Percentiles rank a stretch among this genome's conserved stretches.
Conservation (phyloP, 2,888 invertebrate species). For the Dynastes maya region DNA sequence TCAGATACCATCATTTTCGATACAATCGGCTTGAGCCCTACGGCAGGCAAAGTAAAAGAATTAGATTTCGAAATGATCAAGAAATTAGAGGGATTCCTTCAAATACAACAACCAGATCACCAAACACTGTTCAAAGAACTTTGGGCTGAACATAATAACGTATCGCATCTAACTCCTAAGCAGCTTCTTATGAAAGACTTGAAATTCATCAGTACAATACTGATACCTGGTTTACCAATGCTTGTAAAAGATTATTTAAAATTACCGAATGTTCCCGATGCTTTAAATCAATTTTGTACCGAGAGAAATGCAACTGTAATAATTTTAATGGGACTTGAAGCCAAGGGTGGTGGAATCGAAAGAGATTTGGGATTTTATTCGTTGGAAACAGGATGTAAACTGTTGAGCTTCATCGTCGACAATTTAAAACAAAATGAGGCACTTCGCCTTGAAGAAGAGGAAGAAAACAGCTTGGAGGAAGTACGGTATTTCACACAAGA, state of each 20-base stretch:
- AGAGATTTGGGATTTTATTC: slow-evolving; percentile 77
- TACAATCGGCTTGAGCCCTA: slow-evolving; percentile 82
- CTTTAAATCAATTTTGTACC: slow-evolving; percentile 72
- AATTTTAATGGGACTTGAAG: slow-evolving; percentile 78
- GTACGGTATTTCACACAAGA: slow-evolving; percentile 75
- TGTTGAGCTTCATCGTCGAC: slow-evolving; percentile 66
- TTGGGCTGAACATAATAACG: slow-evolving; percentile 78
- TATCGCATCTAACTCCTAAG: slow-evolving; percentile 75
- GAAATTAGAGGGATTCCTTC: slow-evolving; percentile 74
- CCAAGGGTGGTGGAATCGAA: slow-evolving; percentile 69
- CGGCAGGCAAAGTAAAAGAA: slow-evolving; percentile 79
- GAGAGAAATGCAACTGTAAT: slow-evolving; percentile 70
- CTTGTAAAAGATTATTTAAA: slow-evolving; percentile 76
- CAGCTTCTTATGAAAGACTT: slow-evolving; percentile 85
- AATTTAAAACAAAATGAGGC: slow-evolving; percentile 62
- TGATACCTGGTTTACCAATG: slow-evolving; percentile 76
- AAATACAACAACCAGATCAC: slow-evolving; percentile 68
- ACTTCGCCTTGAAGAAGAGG: slow-evolving; percentile 63
- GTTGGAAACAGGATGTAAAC: slow-evolving; percentile 61
- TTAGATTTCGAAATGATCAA: slow-evolving; percentile 76
- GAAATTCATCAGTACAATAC: slow-evolving; percentile 76
- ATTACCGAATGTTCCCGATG: slow-evolving; percentile 70
- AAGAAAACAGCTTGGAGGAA: slow-evolving; percentile 66
- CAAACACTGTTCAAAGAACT: slow-evolving; percentile 72
- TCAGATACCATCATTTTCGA: slow-evolving; percentile 86